phyloP scores from a whole-genome alignment of 2,113 vertebrate genomes.

The Vulpes lagopus region DNA sequence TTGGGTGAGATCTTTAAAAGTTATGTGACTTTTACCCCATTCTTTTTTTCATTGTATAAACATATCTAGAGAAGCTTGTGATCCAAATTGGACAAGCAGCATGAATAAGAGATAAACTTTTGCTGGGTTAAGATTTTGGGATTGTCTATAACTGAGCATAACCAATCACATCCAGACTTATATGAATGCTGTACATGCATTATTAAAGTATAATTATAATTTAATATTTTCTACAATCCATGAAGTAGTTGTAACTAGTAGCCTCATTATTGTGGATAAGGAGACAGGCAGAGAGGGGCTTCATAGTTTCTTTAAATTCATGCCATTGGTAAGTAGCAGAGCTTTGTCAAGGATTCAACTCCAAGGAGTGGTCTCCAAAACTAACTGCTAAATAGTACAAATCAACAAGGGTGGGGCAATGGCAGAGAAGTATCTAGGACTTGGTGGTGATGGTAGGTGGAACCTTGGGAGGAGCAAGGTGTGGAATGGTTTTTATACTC shows the following conservation, averaged over 20 bases:
- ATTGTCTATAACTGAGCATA: constrained; percentile 29
- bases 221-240: neutral
- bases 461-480: neutral
- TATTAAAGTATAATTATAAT: constrained; percentile 16
- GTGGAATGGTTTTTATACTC: neutral
- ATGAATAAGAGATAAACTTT: constrained; percentile 51
- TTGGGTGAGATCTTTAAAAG: constrained; percentile 11
- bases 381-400: neutral
- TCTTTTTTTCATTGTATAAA: neutral
- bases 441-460: neutral
- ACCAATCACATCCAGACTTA: neutral
- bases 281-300: constrained; percentile 30
- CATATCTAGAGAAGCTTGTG: constrained; percentile 5
- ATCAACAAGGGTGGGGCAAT: neutral
- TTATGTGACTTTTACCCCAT: neutral
- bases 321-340: neutral
- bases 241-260: neutral
- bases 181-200: neutral
- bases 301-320: neutral
- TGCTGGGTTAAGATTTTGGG: neutral
- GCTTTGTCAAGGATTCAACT: neutral
- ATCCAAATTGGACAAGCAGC: neutral
- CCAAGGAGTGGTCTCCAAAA: neutral
- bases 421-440: neutral
- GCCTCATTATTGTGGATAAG: constrained; percentile 9